phyloP scores from a whole-genome alignment of 2,888 invertebrate genomes.

The Lypha dubia region DNA sequence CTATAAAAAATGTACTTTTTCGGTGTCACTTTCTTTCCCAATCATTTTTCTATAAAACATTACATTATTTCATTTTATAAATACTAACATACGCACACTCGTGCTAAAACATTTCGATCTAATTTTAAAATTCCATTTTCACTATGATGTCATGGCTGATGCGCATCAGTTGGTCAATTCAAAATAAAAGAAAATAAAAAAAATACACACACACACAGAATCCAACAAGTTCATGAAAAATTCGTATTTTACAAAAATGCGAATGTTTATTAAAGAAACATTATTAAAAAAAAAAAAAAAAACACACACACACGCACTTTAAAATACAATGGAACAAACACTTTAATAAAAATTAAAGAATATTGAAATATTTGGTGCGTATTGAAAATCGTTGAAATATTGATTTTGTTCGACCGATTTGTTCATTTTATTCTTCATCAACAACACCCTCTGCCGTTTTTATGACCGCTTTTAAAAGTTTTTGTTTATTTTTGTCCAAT shows the following conservation, averaged over 20 bases:
- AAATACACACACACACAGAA: too few relatives aligned
- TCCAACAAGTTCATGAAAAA: slow-evolving; percentile 11
- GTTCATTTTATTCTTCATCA: background rate
- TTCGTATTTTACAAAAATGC: background rate
- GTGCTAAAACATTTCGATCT: background rate
- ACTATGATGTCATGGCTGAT: slow-evolving; percentile 63
- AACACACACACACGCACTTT: slow-evolving; percentile 31
- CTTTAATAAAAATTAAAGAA: background rate
- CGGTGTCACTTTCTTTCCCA: too few relatives aligned
- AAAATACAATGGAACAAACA: background rate
- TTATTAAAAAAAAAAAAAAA: too few relatives aligned
- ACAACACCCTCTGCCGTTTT: background rate
- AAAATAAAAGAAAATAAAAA: too few relatives aligned
- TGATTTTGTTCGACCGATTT: background rate
- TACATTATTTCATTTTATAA: too few relatives aligned
- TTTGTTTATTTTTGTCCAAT: slow-evolving; percentile 76
- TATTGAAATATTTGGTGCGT: background rate
- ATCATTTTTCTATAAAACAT: too few relatives aligned
- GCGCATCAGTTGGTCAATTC: slow-evolving; percentile 24
- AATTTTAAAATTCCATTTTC: slow-evolving; percentile 59
- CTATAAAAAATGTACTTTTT: too few relatives aligned
- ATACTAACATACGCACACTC: too few relatives aligned
- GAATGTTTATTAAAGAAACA: background rate
- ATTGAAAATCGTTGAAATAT: background rate
- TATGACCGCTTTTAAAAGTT: slow-evolving; percentile 32